These are phyloP conservation scores for Phengaris arion DNA, from an alignment of 2,888 invertebrate genomes.

Conservation along the genomic window DNA sequence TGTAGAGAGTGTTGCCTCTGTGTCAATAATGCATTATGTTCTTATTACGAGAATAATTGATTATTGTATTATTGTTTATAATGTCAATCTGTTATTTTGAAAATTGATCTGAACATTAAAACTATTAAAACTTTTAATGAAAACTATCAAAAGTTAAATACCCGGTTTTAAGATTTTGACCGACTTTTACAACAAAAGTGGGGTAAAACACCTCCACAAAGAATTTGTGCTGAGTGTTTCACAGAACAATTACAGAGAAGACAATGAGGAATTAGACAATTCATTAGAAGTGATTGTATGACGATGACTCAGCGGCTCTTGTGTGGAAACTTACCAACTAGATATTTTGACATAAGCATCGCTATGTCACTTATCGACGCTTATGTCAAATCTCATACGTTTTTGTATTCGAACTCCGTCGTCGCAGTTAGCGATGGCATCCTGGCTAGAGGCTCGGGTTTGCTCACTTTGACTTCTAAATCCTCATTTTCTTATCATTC, in stretches of 20 bases:
- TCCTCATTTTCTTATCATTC: background rate
- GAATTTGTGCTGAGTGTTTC: slow-evolving; percentile 15
- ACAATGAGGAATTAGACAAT: slow-evolving; percentile 66
- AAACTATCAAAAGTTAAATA: background rate
- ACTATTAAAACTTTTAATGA: too few relatives aligned
- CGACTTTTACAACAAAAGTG: background rate
- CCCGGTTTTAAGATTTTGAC: background rate
- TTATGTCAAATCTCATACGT: too few relatives aligned
- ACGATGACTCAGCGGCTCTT: slow-evolving; percentile 60
- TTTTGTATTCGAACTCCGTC: too few relatives aligned
- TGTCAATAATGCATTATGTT: too few relatives aligned
- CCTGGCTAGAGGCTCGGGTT: background rate
- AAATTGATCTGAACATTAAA: too few relatives aligned
- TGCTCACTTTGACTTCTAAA: background rate
- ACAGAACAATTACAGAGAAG: slow-evolving; percentile 15
- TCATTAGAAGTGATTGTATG: slow-evolving; percentile 73
- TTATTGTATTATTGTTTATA: too few relatives aligned
- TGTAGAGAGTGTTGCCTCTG: too few relatives aligned
- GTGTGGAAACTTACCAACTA: slow-evolving; percentile 15
- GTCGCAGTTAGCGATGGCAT: too few relatives aligned
- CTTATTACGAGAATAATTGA: too few relatives aligned
- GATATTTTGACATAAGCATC: too few relatives aligned
- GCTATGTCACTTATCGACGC: too few relatives aligned
- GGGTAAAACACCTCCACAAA: background rate
- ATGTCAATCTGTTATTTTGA: too few relatives aligned